Base-by-base conservation (phyloP, 2,888 invertebrate genomes). In the Plagodis pulveraria region DNA sequence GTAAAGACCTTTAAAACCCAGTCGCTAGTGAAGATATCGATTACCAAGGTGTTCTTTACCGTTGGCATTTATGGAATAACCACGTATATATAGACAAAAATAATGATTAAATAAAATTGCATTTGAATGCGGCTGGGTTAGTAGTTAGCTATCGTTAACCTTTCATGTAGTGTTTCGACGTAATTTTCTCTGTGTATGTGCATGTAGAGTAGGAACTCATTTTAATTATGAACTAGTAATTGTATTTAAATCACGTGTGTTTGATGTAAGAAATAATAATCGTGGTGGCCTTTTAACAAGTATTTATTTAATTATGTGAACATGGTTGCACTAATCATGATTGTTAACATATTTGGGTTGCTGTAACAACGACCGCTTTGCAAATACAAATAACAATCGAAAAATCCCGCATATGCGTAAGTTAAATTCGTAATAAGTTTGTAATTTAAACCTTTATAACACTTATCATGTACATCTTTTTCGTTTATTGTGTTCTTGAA, bases 191-290 rank as follows among this genome's bases (percentile, higher is more conserved):
- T 44, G 62, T 63, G 74, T 74, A 72, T 67, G 75, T 81, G 76
- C 70, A 68, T 65, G 71, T 81, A 80, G 81, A 43, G 72, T 80
- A 81, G 77, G 52, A n/a, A 64, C 64, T 58, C 63, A 73, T 51
- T 56, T 56, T 41, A 56, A 38, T 11, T 32, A 45, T 11, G 65
- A 65, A 69, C 63, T 63, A 70, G 56, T 69, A 73, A 40, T 40
- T 40, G 10, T 40, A 10, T 40, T 40, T 67, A 70, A 64, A 65
- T 65, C 62, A 68, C 54, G 63, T 69, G 58, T 73, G 62, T 60
- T 70, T 43, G 60, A 69, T 69, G 69, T 51, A 6, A n/a, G 11
- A 42, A 42, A 5, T 56, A 58, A 72, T 67, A 72, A 71, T 70
- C 58, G 70, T 62, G 63, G 75, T 74, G 74, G 77, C 76, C 75